Evolutionary conservation across 2,797 vertebrate genomes (phyloP).

Genomic region (Brachyalestes nurse): DNA sequence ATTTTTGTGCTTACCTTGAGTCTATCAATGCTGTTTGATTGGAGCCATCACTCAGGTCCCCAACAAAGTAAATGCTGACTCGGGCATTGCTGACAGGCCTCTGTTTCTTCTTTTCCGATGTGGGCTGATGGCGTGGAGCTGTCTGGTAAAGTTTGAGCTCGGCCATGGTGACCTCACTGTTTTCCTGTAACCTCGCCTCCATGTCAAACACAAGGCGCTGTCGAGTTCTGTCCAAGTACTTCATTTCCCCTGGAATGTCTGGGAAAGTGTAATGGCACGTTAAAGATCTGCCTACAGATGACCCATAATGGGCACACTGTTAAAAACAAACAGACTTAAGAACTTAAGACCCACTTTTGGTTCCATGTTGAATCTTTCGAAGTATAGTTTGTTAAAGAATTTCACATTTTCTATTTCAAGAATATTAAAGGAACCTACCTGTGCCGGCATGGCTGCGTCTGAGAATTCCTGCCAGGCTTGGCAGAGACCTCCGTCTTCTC

Average conservation of each 20-base stretch:
- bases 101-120: slow-evolving; percentile 66
- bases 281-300: not conserved
- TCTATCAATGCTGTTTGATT: slow-evolving; percentile 84
- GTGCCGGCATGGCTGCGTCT: slow-evolving; percentile 74
- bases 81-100: slow-evolving; percentile 73
- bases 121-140: slow-evolving; percentile 61
- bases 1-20: slow-evolving; percentile 76
- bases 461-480: slow-evolving; percentile 79
- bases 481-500: slow-evolving; percentile 68
- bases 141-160: slow-evolving; percentile 85
- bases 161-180: slow-evolving; percentile 84
- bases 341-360: not conserved
- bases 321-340: not conserved
- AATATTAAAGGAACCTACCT: slow-evolving; percentile 65
- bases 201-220: slow-evolving; percentile 80
- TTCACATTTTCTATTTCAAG: too few species aligned
- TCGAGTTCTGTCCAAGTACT: slow-evolving; percentile 69
- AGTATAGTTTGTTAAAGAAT: too few species aligned
- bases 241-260: slow-evolving; percentile 75
- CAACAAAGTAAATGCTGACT: slow-evolving; percentile 84
- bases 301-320: not conserved
- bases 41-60: slow-evolving; percentile 71
- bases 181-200: slow-evolving; percentile 80
- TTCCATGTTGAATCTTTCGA: not conserved
- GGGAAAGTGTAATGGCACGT: not conserved